Evolutionary conservation across 1,140 invertebrate species (phyloP).

Genomic region (Zaprionus inermis): DNA sequence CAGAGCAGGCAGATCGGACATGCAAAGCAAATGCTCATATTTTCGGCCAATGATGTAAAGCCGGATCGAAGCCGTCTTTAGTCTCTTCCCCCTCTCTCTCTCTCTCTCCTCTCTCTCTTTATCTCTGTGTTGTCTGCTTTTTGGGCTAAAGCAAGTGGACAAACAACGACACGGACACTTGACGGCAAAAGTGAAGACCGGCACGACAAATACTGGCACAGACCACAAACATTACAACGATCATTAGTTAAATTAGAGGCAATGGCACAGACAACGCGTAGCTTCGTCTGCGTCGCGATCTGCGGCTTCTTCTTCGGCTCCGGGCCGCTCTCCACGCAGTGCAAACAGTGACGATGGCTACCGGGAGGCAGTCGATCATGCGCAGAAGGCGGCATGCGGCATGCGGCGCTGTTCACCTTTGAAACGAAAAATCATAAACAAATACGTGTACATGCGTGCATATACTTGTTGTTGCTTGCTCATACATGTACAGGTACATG

Average conservation of each 20-base stretch:
- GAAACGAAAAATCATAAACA: constrained; percentile 75
- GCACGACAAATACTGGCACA: constrained; percentile 64
- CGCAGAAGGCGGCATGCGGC: constrained; percentile 50
- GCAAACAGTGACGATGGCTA: constrained; percentile 68
- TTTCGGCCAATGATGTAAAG: constrained; percentile 39
- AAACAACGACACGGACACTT: constrained; percentile 74
- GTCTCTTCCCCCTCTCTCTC: no score
- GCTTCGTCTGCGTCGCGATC: constrained; percentile 9
- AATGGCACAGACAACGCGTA: constrained; percentile 24
- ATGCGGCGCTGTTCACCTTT: constrained; percentile 58
- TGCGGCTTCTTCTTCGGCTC: constrained; percentile 20
- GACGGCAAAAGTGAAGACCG: constrained; percentile 73
- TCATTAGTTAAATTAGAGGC: constrained; percentile 81
- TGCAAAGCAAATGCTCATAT: constrained; percentile 46
- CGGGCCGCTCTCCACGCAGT: constrained; percentile 34
- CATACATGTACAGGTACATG: constrained; percentile 8
- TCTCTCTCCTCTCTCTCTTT: no score
- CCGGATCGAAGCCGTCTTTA: neutral
- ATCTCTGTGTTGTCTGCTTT: neutral
- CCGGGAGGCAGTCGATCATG: constrained; percentile 76
- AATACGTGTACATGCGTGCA: constrained; percentile 47
- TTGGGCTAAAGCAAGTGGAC: constrained; percentile 65
- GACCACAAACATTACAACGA: constrained; percentile 79
- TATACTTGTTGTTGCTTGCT: neutral
- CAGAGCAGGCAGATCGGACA: constrained; percentile 22